A percentile compares a stretch with the other conserved stretches of the same genome.
Evolutionary conservation across 2,888 invertebrate genomes (phyloP).

Genomic region (Ernsta delagoae): DNA sequence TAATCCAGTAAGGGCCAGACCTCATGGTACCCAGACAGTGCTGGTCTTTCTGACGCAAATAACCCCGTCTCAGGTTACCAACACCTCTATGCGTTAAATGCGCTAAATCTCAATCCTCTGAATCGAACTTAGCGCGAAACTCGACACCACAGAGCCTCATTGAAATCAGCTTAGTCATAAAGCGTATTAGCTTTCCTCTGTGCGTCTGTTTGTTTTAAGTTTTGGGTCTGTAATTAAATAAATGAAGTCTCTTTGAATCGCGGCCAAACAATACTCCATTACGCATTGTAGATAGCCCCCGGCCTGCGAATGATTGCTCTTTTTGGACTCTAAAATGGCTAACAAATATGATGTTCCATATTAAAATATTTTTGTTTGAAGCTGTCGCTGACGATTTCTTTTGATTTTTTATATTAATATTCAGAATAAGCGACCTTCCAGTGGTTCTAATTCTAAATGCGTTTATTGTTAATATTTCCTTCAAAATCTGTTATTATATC

Average conservation of each 20-base stretch:
- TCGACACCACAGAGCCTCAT: slow-evolving; percentile 37
- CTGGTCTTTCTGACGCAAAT: slow-evolving; percentile 23
- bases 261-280: slow-evolving; percentile 18
- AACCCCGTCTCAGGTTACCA: slow-evolving; percentile 39
- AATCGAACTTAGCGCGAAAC: slow-evolving; percentile 37
- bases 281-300: slow-evolving; percentile 22
- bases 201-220: slow-evolving; percentile 35
- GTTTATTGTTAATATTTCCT: too few species aligned
- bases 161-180: slow-evolving; percentile 38
- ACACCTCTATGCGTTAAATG: slow-evolving; percentile 41
- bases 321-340: slow-evolving; percentile 18
- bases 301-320: slow-evolving; percentile 13
- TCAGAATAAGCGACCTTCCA: too few species aligned
- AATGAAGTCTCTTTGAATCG: slow-evolving; percentile 34
- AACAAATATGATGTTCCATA: not conserved
- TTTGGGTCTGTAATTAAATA: slow-evolving; percentile 36
- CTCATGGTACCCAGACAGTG: slow-evolving; percentile 6
- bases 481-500: too few species aligned
- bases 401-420: too few species aligned
- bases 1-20: slow-evolving; percentile 8
- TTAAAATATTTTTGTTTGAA: not conserved
- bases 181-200: slow-evolving; percentile 38
- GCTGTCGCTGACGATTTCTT: too few species aligned
- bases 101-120: slow-evolving; percentile 39
- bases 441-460: too few species aligned